A percentile compares a stretch with the other conserved stretches of the same genome.
phyloP scores from a whole-genome alignment of 2,113 vertebrate species.

The Lanius ludovicianus region DNA sequence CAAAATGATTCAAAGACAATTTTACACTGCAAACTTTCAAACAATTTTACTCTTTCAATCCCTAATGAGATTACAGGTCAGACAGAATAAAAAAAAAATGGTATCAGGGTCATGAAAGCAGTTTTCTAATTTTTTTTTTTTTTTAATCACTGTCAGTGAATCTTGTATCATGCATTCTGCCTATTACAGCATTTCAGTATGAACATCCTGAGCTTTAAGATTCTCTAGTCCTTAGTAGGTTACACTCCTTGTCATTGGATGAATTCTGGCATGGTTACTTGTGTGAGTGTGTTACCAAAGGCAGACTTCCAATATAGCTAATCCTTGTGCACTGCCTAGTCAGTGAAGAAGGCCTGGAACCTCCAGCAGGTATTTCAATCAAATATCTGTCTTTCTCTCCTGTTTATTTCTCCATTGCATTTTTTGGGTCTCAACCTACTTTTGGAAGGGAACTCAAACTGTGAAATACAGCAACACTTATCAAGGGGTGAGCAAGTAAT shows the following conservation, averaged over 20 bases:
- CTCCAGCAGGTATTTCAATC: background rate
- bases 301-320: background rate
- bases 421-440: background rate
- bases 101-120: background rate
- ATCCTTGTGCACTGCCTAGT: background rate
- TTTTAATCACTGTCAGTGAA: background rate
- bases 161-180: background rate
- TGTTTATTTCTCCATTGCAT: background rate
- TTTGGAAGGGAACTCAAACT: background rate
- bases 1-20: background rate
- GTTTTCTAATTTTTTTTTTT: background rate
- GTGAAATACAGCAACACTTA: background rate
- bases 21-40: background rate
- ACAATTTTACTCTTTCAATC: background rate
- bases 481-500: background rate
- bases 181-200: background rate
- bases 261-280: background rate
- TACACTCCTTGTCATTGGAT: background rate
- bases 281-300: background rate
- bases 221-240: background rate
- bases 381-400: background rate
- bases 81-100: background rate
- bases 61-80: background rate
- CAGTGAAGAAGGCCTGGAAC: background rate
- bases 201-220: background rate